These are phyloP conservation scores for Pseudolaguvia tuberculata DNA, from an alignment of 2,113 vertebrate species.

Conservation along the genomic window DNA sequence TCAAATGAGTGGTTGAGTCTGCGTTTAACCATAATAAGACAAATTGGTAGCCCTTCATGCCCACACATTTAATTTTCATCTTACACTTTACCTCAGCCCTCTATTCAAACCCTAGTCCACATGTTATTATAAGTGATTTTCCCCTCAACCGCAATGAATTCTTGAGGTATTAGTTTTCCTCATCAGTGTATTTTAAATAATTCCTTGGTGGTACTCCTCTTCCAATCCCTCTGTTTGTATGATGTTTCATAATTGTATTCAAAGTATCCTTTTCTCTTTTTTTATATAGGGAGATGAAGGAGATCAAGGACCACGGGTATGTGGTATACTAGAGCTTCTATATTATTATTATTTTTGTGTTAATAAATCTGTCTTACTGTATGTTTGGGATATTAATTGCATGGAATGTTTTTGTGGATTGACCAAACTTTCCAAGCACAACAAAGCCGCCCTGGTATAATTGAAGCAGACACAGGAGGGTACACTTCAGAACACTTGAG, in stretches of 20 bases:
- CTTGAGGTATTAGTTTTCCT: slow-evolving; percentile 59
- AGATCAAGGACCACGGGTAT: slow-evolving; percentile 98
- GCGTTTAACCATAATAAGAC: slow-evolving; percentile 13
- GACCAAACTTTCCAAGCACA: slow-evolving; percentile 61
- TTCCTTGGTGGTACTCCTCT: slow-evolving; percentile 38
- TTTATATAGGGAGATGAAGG: slow-evolving; percentile 94
- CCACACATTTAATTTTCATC: not conserved
- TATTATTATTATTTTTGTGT: slow-evolving; percentile 48
- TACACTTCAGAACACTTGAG: slow-evolving; percentile 38
- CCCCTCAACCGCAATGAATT: slow-evolving; percentile 57
- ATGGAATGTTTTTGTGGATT: slow-evolving; percentile 61
- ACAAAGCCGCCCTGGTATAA: slow-evolving; percentile 43
- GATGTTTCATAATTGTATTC: slow-evolving; percentile 47
- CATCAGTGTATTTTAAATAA: slow-evolving; percentile 59
- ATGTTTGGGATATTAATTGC: slow-evolving; percentile 54
- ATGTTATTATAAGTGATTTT: slow-evolving; percentile 68
- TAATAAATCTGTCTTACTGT: slow-evolving; percentile 49
- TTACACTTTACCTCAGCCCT: not conserved
- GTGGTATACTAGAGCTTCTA: slow-evolving; percentile 56
- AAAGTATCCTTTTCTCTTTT: slow-evolving; percentile 59
- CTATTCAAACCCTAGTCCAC: slow-evolving; percentile 33
- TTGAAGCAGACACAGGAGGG: slow-evolving; percentile 16
- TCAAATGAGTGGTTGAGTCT: slow-evolving; percentile 13
- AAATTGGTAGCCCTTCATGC: not conserved
- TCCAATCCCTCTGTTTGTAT: slow-evolving; percentile 28